Percentiles rank a stretch among this genome's conserved stretches.
Conservation (phyloP, 2,888 invertebrate genomes). For the Itoplectis maculator region DNA sequence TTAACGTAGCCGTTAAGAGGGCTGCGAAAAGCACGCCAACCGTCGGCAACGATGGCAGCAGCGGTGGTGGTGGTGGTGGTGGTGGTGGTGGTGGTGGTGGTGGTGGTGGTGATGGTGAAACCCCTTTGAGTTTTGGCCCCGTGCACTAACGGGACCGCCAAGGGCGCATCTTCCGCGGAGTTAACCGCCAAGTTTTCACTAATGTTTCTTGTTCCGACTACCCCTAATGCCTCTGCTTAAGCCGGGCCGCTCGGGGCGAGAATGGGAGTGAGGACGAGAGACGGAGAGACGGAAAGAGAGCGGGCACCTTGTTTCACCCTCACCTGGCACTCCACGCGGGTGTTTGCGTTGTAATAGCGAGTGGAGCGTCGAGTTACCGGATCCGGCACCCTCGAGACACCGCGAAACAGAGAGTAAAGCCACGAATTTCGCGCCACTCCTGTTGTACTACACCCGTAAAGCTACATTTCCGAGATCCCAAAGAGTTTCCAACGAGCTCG, state of each 20-base stretch:
- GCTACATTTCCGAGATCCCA: slow-evolving; percentile 12
- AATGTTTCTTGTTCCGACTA: slow-evolving; percentile 83
- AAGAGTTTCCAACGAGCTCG: slow-evolving; percentile 34
- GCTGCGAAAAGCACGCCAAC: slow-evolving; percentile 59
- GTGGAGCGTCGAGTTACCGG: slow-evolving; percentile 35
- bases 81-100: no score
- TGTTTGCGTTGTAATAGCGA: slow-evolving; percentile 13
- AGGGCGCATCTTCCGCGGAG: slow-evolving; percentile 56
- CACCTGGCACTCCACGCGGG: slow-evolving; percentile 51
- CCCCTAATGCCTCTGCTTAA: slow-evolving; percentile 80
- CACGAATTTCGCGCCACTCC: slow-evolving; percentile 31
- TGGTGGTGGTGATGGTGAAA: no score
- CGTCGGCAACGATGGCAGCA: no score
- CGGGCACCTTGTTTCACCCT: slow-evolving; percentile 54
- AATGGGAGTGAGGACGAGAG: no score
- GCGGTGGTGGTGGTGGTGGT: no score
- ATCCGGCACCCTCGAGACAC: slow-evolving; percentile 44
- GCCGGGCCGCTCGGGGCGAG: slow-evolving; percentile 65
- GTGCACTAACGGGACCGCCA: slow-evolving; percentile 52
- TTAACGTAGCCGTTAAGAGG: slow-evolving; percentile 68
- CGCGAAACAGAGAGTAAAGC: slow-evolving; percentile 15
- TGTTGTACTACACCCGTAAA: slow-evolving; percentile 11
- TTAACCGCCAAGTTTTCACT: slow-evolving; percentile 82
- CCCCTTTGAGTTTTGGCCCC: slow-evolving; percentile 54
- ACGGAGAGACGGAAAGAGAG: slow-evolving; percentile 26